Base-by-base conservation (phyloP, 1,140 invertebrate genomes). In the Tetramorium parvispinum region DNA sequence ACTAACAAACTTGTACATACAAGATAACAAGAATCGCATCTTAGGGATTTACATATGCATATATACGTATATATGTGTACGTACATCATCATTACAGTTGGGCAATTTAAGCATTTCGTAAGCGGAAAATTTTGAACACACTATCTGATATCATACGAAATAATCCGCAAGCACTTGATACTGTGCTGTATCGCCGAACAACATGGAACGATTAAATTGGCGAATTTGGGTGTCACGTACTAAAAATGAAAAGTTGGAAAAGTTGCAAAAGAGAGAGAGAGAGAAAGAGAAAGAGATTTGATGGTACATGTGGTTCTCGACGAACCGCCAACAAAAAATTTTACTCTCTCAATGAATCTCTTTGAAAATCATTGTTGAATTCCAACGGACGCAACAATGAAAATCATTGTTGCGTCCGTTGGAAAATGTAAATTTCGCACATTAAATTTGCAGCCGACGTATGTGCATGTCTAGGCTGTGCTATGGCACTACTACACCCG, bases 341-440 rank as follows among this genome's bases (percentile, higher is more conserved):
- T 32, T 32, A 4, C 32, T 32, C 32, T 32, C 32, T 46, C 43
- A 10, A 46, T 46, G 0, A 46, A 11, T 46, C 11, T 46, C 11
- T 46, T 46, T 46, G n/a, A n/a, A 46, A 46, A 32, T 32, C 32
- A 32, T 4, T 2, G n/a, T 24, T 3, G 66, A n/a, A n/a, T n/a
- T n/a, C n/a, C n/a, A n/a, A n/a, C n/a, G n/a, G n/a, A n/a, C n/a
- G n/a, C n/a, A n/a, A n/a, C n/a, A n/a, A n/a, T n/a, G n/a, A n/a
- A 46, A 46, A 32, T 32, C 32, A 32, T 4, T 2, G n/a, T 24
- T 3, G 66, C 11, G 24, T 32, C 59, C 32, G 21, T 43, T 76
- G 11, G 21, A 82, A 82, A 59, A 13, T 61, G 40, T n/a, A 61
- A 83, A 86, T 89, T 89, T 89, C 89, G 68, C 87, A 66, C 88